These are phyloP conservation scores for Strigamia transsilvanica DNA, from an alignment of 2,888 invertebrate genomes.

Conservation along the genomic window DNA sequence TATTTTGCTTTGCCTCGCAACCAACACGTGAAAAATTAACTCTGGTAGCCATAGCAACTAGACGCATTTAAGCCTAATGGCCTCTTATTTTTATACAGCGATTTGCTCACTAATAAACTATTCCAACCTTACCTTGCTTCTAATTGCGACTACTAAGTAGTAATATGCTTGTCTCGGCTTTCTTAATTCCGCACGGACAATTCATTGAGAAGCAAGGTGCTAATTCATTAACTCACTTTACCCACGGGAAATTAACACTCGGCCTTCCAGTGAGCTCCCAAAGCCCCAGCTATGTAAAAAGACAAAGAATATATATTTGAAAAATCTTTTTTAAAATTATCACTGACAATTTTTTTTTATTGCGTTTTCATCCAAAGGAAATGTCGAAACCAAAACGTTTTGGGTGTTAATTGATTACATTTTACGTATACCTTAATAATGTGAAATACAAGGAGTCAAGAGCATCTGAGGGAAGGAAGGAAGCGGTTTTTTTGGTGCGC, in stretches of 20 bases:
- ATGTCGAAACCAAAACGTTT: too few species aligned
- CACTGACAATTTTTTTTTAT: too few species aligned
- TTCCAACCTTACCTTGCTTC: not conserved
- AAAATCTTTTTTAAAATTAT: too few species aligned
- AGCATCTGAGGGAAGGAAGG: too few species aligned
- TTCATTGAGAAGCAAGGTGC: constrained; percentile 16
- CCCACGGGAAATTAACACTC: constrained; percentile 30
- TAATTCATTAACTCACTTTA: constrained; percentile 11
- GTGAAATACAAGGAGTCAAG: too few species aligned
- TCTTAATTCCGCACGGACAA: constrained; percentile 3
- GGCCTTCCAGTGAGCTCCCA: not conserved
- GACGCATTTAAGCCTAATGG: not conserved
- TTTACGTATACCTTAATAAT: too few species aligned
- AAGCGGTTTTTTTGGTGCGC: too few species aligned
- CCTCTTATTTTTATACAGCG: not conserved
- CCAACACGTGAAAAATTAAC: constrained; percentile 18
- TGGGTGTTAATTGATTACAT: too few species aligned
- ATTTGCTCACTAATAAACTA: not conserved
- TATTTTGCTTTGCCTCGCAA: not conserved
- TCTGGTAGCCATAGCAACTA: not conserved
- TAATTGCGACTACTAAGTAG: not conserved
- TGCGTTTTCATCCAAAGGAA: too few species aligned
- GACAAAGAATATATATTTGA: too few species aligned
- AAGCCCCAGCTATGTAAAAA: too few species aligned
- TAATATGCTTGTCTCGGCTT: not conserved